Conservation (phyloP, 2,888 invertebrate species). For the Pristionchus maxplancki region DNA sequence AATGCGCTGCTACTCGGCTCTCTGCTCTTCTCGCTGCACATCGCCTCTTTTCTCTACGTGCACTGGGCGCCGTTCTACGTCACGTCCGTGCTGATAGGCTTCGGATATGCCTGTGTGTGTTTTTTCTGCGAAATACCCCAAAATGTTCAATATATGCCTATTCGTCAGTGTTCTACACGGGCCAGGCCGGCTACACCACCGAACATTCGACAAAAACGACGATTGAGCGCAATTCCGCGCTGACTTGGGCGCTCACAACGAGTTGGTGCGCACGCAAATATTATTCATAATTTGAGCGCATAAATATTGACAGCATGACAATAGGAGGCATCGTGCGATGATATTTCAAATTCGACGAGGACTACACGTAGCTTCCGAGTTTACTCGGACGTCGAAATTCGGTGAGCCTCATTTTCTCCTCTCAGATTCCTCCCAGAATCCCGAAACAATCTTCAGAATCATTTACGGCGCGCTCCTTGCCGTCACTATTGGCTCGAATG, state of each 20-base stretch:
- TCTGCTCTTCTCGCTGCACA: conserved; percentile 54
- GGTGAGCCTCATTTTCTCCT: neutral
- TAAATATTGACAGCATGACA: too few species aligned
- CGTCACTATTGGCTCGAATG: neutral
- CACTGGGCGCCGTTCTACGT: conserved; percentile 60
- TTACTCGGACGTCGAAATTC: neutral
- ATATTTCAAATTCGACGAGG: too few species aligned
- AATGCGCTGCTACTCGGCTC: conserved; percentile 47
- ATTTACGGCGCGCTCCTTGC: neutral
- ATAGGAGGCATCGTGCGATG: too few species aligned
- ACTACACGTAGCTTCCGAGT: too few species aligned
- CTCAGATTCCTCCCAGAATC: neutral
- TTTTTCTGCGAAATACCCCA: neutral
- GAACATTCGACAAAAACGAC: conserved; percentile 60
- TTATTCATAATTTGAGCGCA: too few species aligned
- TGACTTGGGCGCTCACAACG: conserved; percentile 60
- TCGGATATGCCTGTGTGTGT: conserved; percentile 61
- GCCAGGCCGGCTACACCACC: conserved; percentile 59
- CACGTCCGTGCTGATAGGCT: conserved; percentile 57
- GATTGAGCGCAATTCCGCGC: conserved; percentile 57
- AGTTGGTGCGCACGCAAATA: too few species aligned
- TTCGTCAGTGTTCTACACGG: conserved; percentile 59
- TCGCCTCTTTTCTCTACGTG: conserved; percentile 61
- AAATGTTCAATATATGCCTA: too few species aligned
- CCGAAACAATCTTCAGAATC: too few species aligned